Conservation (phyloP, 2,888 invertebrate genomes). For the Synergus itoensis region DNA sequence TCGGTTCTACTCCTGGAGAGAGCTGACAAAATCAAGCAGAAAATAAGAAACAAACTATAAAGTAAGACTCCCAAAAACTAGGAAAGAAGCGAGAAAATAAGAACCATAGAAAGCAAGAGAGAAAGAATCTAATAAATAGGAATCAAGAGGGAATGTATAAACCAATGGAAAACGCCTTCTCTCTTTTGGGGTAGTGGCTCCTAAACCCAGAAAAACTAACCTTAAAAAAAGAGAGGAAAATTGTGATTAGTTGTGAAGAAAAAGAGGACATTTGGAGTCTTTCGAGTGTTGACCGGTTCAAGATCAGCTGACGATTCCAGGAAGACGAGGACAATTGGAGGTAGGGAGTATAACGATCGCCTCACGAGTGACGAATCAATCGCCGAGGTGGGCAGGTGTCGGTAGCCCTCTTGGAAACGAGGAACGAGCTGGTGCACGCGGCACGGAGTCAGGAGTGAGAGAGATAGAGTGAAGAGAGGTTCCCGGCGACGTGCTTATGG, state of each 20-base stretch:
- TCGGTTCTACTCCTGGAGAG: slow-evolving; percentile 13
- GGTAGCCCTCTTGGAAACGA: slow-evolving; percentile 38
- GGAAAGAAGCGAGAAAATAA: neutral
- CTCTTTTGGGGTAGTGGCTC: neutral
- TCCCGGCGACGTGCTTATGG: slow-evolving; percentile 47
- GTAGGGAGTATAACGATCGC: slow-evolving; percentile 37
- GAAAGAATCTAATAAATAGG: slow-evolving; percentile 30
- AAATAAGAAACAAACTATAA: neutral
- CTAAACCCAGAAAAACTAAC: neutral
- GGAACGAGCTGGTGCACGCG: slow-evolving; percentile 38
- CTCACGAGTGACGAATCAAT: slow-evolving; percentile 48
- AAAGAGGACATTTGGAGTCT: neutral
- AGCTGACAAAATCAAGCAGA: slow-evolving; percentile 18
- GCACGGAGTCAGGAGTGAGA: slow-evolving; percentile 41
- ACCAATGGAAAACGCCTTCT: slow-evolving; percentile 2
- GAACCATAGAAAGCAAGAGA: slow-evolving; percentile 6
- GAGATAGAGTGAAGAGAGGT: slow-evolving; percentile 44
- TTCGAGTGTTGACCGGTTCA: slow-evolving; percentile 17
- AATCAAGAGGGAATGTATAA: neutral
- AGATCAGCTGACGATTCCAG: slow-evolving; percentile 21
- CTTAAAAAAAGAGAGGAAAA: neutral
- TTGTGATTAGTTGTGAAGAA: neutral
- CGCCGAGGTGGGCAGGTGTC: slow-evolving; percentile 47
- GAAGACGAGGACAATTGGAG: slow-evolving; percentile 9
- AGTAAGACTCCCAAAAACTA: neutral